Evolutionary conservation across 64 coral and sea anemone genomes (phyloP), one percentile per base, ranked within the genome.

Genomic region (Acropora tenuis): DNA sequence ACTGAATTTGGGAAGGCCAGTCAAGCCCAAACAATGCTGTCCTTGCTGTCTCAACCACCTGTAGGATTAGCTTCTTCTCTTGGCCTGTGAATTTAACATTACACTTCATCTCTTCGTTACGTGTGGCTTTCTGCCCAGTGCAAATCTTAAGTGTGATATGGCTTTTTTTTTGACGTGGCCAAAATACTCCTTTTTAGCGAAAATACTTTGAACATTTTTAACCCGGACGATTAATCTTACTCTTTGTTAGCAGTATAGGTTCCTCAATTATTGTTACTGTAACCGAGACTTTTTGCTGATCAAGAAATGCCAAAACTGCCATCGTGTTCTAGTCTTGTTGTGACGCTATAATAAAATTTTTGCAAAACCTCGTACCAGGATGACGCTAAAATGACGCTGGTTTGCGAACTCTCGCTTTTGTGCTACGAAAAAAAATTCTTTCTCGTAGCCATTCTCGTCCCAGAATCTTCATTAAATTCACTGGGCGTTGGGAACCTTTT

Each of bases 11-110:
- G 16, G 71, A 78, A 3, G 90, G 69, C 93, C 93, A 94, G 43
- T 94, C 93, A 41, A 20, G 80, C 41, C 88, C 92, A 46, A 94
- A 89, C 48, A 94, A 77, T 42, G 88, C 87, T 94, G 79, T 79
- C 9, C 93, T 88, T 55, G 50, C 8, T 73, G 73, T 86, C 63
- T 89, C 72, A 59, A 94, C 81, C 1, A 90, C 88, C 78, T 84
- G 88, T 48, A 90, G 40, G 61, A 10, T 49, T 40, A 90, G 49
- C 40, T 75, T 7, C n/a, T 89, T 90, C 40, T 83, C 59, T 16
- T 93, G 83, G 74, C 65, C 76, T 11, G 60, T 80, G 20, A 80
- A 69, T 18, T 80, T 87, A 15, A 93, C 91, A 41, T 80, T 78
- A 71, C 74, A 87, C 16, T 79, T 77, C 4, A 93, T 87, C 75